Conservation (phyloP, 2,797 vertebrate genomes). For the Oryzias dopingdopingensis region DNA sequence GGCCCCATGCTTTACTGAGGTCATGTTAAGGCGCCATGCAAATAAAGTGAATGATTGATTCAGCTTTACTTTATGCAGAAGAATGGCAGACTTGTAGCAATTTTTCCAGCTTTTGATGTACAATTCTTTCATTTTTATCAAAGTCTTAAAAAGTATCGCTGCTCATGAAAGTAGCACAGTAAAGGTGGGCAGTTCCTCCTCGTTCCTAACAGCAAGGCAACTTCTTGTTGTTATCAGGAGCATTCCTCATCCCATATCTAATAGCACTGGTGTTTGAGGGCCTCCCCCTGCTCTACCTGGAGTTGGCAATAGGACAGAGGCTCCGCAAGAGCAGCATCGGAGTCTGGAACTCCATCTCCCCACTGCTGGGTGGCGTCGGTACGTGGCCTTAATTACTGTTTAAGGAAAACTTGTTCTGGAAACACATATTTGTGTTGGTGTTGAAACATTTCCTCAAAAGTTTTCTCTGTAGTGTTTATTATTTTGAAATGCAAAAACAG, state of each 20-base stretch:
- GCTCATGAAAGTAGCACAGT: background rate
- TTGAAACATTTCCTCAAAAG: background rate
- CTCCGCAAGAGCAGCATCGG: constrained; percentile 83
- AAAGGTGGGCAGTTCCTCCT: background rate
- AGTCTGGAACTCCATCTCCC: constrained; percentile 86
- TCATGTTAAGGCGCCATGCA: too few species aligned
- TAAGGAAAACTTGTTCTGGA: background rate
- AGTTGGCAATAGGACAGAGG: constrained; percentile 87
- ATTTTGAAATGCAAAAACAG: too few species aligned
- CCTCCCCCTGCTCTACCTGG: constrained; percentile 86
- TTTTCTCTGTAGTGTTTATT: background rate
- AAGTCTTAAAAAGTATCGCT: background rate
- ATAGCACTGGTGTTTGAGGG: constrained; percentile 87
- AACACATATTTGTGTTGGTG: background rate
- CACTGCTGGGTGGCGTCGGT: constrained; percentile 86
- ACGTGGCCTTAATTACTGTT: constrained; percentile 21
- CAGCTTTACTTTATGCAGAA: too few species aligned
- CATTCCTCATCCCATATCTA: constrained; percentile 90
- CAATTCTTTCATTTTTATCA: background rate
- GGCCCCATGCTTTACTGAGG: too few species aligned
- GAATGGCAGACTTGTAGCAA: too few species aligned
- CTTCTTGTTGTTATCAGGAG: constrained; percentile 71
- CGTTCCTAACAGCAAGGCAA: background rate
- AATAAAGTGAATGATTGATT: too few species aligned
- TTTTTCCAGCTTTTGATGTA: too few species aligned